Evolutionary conservation across 2,113 vertebrate genomes (phyloP).

Genomic region (Hydrolagus affinis): DNA sequence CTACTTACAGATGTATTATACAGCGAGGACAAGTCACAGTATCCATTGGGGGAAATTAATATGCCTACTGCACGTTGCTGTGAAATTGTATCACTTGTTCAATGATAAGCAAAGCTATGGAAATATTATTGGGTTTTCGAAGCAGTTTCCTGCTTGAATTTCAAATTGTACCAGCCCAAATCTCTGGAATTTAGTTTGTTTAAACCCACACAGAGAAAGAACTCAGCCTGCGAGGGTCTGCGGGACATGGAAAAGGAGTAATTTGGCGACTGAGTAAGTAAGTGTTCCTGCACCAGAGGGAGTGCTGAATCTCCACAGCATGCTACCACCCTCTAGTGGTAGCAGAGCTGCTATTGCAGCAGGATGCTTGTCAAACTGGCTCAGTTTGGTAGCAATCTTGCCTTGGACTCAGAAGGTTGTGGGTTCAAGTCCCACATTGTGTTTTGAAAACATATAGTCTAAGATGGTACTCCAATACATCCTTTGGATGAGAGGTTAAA

Average conservation of each 20-base stretch:
- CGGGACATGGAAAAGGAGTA: too few relatives aligned
- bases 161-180: background rate
- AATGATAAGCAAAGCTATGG: background rate
- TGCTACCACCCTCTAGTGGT: constrained; percentile 1
- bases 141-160: background rate
- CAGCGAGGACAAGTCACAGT: too few relatives aligned
- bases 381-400: background rate
- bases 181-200: too few relatives aligned
- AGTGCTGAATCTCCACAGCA: background rate
- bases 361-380: background rate
- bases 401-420: background rate
- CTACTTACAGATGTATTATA: too few relatives aligned
- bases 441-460: background rate
- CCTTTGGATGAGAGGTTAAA: background rate
- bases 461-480: background rate
- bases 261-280: too few relatives aligned
- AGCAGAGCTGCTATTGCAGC: background rate
- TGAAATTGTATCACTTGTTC: background rate
- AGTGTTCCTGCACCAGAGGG: too few relatives aligned
- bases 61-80: background rate
- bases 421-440: background rate
- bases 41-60: background rate
- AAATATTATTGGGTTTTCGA: background rate
- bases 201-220: too few relatives aligned
- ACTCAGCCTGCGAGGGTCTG: too few relatives aligned